phyloP scores from a whole-genome alignment of 2,797 vertebrate species.

The Neostethus bicornis region DNA sequence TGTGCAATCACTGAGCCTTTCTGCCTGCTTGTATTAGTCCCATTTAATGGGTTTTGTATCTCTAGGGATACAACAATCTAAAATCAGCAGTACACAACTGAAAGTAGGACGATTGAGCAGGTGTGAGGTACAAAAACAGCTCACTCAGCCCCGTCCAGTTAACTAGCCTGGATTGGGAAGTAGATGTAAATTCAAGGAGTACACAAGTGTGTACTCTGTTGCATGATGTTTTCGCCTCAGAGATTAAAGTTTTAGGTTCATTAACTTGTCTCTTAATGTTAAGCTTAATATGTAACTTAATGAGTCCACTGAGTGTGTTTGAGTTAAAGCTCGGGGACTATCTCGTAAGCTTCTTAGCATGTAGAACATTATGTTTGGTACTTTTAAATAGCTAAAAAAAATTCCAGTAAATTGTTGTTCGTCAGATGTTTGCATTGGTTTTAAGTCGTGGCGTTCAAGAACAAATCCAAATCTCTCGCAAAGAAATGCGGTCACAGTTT shows the following conservation, averaged over 20 bases:
- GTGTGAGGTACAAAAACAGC: constrained; percentile 36
- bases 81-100: constrained; percentile 45
- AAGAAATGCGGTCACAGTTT: no score
- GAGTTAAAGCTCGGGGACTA: constrained; percentile 8
- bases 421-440: no score
- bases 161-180: constrained; percentile 48
- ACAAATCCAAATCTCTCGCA: no score
- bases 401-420: not conserved
- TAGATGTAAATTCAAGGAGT: constrained; percentile 5
- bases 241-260: constrained; percentile 27
- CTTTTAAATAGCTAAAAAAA: not conserved
- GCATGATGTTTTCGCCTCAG: constrained; percentile 9
- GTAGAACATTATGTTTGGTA: no score
- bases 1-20: constrained; percentile 32
- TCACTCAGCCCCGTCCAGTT: constrained; percentile 32
- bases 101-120: constrained; percentile 65
- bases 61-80: constrained; percentile 51
- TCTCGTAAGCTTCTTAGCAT: not conserved
- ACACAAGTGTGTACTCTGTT: constrained; percentile 40
- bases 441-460: no score
- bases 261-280: constrained; percentile 42
- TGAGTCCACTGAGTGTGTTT: constrained; percentile 17
- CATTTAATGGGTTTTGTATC: constrained; percentile 53
- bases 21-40: constrained; percentile 62
- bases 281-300: constrained; percentile 33